phyloP scores from a whole-genome alignment of 2,888 invertebrate genomes.

The Plebejus argus region DNA sequence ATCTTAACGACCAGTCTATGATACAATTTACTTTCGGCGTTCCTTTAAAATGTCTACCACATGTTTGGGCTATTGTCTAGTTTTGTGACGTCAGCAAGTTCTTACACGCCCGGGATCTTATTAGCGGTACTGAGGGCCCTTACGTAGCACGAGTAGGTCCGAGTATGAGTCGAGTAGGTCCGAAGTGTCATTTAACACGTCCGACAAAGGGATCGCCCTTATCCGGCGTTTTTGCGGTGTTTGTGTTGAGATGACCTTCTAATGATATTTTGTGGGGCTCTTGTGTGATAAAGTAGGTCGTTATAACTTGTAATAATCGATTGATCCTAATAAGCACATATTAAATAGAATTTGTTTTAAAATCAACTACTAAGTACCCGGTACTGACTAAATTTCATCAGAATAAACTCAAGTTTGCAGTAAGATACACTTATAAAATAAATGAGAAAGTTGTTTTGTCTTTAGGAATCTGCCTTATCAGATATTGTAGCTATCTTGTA shows the following conservation, averaged over 20 bases:
- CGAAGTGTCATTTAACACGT: conserved; percentile 44
- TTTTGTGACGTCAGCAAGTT: conserved; percentile 4
- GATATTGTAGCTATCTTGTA: too few relatives aligned
- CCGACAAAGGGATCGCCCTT: conserved; percentile 47
- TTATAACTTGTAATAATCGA: not conserved
- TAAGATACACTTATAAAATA: too few relatives aligned
- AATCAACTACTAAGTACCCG: too few relatives aligned
- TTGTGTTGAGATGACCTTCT: conserved; percentile 21
- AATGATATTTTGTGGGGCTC: not conserved
- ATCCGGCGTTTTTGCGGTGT: conserved; percentile 39
- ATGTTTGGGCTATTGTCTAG: conserved; percentile 23
- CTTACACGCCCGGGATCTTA: conserved; percentile 5
- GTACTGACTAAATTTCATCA: too few relatives aligned
- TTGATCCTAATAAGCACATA: not conserved
- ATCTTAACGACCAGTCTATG: not conserved
- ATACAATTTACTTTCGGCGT: not conserved
- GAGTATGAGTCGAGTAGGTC: conserved; percentile 11
- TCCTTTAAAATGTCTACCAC: not conserved
- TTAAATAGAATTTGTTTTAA: not conserved
- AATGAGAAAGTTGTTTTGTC: too few relatives aligned
- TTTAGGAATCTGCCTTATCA: too few relatives aligned
- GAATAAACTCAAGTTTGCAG: too few relatives aligned
- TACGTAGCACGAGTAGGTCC: not conserved
- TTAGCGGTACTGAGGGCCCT: conserved; percentile 6
- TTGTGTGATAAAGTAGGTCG: not conserved